Conservation (phyloP, 1,140 invertebrate genomes). For the Metaphire vulgaris region DNA sequence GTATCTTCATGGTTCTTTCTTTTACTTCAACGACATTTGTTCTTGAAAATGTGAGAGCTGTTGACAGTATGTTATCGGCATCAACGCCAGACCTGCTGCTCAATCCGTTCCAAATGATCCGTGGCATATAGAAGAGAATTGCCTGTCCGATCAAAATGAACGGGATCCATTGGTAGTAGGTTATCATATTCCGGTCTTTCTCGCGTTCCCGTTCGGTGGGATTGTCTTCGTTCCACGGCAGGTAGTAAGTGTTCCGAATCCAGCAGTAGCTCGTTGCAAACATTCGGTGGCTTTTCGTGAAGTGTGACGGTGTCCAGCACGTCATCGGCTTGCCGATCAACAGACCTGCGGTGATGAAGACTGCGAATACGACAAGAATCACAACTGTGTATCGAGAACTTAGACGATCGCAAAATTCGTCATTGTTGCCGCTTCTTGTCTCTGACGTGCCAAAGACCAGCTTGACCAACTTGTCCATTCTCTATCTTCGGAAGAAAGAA, state of each 20-base stretch:
- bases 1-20: constrained; percentile 15
- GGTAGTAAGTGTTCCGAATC: no score
- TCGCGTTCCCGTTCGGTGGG: constrained; percentile 33
- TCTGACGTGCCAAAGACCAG: constrained; percentile 33
- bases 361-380: constrained; percentile 48
- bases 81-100: constrained; percentile 43
- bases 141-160: constrained; percentile 53
- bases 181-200: constrained; percentile 32
- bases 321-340: constrained; percentile 12
- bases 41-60: neutral
- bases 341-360: constrained; percentile 31
- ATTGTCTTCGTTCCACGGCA: constrained; percentile 19
- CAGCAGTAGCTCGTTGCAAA: constrained; percentile 30
- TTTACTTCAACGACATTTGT: constrained; percentile 10
- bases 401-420: constrained; percentile 49
- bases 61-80: neutral
- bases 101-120: constrained; percentile 56
- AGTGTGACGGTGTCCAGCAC: constrained; percentile 25
- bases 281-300: constrained; percentile 20
- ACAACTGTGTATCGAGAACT: constrained; percentile 48
- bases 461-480: neutral
- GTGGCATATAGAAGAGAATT: constrained; percentile 56
- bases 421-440: constrained; percentile 40
- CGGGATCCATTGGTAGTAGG: constrained; percentile 29
- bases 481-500: no score